A percentile compares a stretch with the other conserved stretches of the same genome.
Conservation (phyloP, 2,797 vertebrate species). For the Rhinophrynus dorsalis region DNA sequence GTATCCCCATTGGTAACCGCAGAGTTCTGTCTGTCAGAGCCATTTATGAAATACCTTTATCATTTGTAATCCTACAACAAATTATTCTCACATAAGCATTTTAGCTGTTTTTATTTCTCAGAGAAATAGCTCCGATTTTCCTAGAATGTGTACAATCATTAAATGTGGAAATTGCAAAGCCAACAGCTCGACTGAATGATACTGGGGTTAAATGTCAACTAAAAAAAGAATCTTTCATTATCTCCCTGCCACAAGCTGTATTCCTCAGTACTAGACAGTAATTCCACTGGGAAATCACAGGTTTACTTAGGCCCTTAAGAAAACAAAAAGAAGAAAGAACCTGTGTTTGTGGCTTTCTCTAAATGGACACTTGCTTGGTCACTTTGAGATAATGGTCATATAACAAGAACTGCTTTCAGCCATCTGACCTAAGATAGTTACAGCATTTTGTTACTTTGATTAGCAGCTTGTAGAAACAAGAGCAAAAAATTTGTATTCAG, state of each 20-base stretch:
- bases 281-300: neutral
- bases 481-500: neutral
- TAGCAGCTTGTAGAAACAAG: neutral
- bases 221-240: slow-evolving; percentile 37
- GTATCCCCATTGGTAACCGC: slow-evolving; percentile 42
- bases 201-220: slow-evolving; percentile 20
- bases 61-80: slow-evolving; percentile 17
- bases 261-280: slow-evolving; percentile 13
- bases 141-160: neutral
- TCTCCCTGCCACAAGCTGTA: slow-evolving; percentile 23
- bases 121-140: neutral
- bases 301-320: neutral
- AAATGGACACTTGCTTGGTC: neutral
- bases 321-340: neutral
- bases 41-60: slow-evolving; percentile 45
- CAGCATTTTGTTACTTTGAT: too few species aligned
- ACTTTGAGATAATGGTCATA: neutral
- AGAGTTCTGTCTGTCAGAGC: slow-evolving; percentile 23
- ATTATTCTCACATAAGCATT: neutral
- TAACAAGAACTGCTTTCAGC: neutral
- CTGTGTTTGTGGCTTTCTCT: neutral
- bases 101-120: neutral
- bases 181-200: neutral
- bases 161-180: neutral
- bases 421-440: neutral